Evolutionary conservation across 1,140 invertebrate species (phyloP).

Genomic region (Meloidogyne chitwoodi): DNA sequence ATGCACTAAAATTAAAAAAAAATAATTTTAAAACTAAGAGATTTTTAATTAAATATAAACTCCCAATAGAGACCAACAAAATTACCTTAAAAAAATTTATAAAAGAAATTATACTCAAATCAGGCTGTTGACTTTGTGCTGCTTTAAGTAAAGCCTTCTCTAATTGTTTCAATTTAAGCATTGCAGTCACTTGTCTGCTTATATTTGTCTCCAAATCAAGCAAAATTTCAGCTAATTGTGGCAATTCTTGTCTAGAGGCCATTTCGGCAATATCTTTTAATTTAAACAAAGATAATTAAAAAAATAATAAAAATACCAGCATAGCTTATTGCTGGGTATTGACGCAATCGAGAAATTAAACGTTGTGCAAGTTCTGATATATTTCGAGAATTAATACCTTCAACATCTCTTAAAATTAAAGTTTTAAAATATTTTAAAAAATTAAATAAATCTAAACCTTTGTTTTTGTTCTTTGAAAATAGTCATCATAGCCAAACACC

Average conservation of each 20-base stretch:
- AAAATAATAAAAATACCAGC: constrained; percentile 18
- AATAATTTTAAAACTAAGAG: neutral
- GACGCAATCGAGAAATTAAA: constrained; percentile 19
- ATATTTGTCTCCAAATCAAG: constrained; percentile 28
- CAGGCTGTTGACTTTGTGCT: constrained; percentile 30
- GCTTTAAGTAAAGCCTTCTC: constrained; percentile 30
- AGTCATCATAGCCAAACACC: constrained; percentile 27
- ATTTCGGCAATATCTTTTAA: constrained; percentile 27
- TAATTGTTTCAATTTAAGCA: constrained; percentile 32
- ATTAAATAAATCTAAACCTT: no score
- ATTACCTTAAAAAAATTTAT: neutral
- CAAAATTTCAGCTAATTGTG: constrained; percentile 18
- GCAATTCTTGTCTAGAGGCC: constrained; percentile 21
- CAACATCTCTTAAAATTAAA: neutral
- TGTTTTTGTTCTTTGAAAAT: neutral
- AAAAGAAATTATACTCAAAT: constrained; percentile 26
- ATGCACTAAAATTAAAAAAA: constrained; percentile 38
- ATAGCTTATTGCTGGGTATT: constrained; percentile 33
- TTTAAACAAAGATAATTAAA: neutral
- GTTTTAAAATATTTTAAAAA: neutral
- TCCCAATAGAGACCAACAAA: neutral
- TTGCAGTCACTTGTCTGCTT: constrained; percentile 26
- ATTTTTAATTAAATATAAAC: neutral
- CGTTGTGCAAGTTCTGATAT: constrained; percentile 6
- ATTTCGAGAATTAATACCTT: neutral